Base-by-base conservation (phyloP, 1,140 invertebrate genomes). In the Rhysida immarginata region DNA sequence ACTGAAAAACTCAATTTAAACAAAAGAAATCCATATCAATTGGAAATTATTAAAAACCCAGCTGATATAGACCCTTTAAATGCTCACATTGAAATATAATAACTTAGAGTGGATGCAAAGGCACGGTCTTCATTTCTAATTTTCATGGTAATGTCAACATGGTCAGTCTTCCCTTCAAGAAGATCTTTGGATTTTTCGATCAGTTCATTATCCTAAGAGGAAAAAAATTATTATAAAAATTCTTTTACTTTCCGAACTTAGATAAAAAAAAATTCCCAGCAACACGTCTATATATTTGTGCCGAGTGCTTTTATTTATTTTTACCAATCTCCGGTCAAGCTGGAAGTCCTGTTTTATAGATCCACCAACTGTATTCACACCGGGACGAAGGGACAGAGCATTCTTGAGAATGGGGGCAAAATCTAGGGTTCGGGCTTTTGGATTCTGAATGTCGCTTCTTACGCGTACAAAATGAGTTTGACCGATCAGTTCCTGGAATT, bases 401-500 rank as follows among this genome's bases (percentile, higher is more conserved):
- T 89, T 92, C 68, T 87, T 86, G 26, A 98, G 71, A 53, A 99
- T 83, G 14, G 83, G 74, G 48, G 81, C 79, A 29, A 97, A 81
- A 69, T 97, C 86, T 48, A 99, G 69, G 48, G 84, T 77, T 56
- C 81, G 81, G 1, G 92, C 87, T 74, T 98, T 98, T 13, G 75
- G 74, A 64, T 83, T 77, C 0, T 75, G 0, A 71, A 69, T 53
- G 75, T 65, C 74, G 55, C 75, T 66, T 21, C 64, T 63, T 35
- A 81, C 74, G 69, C 81, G 82, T 1, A 96, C 70, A 1, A 94
- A 72, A 72, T 99, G 95, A 1, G 92, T 95, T 16, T 92, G 81
- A 2, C 96, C 96, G 61, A 99, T 83, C 18, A 98, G 72, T 63
- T 99, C 93, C 74, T 95, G 85, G 75, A 96, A 87, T 59, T 79